These are phyloP conservation scores for Mus caroli DNA, from an alignment of 2,797 vertebrate species.

Conservation along the genomic window DNA sequence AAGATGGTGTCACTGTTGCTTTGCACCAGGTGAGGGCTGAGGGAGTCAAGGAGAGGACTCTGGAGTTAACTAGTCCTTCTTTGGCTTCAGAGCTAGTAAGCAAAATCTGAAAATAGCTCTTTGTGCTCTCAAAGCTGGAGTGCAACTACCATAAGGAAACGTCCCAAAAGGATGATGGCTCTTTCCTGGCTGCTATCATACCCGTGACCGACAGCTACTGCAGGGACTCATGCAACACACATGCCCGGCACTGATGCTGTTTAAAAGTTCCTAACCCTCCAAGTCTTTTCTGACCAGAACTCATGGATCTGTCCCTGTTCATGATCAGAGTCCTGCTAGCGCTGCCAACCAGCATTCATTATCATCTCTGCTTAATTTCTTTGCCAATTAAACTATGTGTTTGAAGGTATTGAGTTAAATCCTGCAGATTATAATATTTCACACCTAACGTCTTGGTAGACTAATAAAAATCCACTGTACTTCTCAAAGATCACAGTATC, in stretches of 20 bases:
- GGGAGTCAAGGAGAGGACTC: no score
- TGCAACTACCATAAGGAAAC: accelerated
- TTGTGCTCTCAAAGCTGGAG: background rate
- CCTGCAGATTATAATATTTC: background rate
- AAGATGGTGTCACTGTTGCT: background rate
- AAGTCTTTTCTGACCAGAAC: background rate
- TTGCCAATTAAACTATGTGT: conserved; percentile 14
- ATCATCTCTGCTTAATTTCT: background rate
- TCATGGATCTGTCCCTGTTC: background rate
- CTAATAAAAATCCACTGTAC: background rate
- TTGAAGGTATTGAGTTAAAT: background rate
- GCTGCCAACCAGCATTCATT: background rate
- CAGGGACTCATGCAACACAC: accelerated
- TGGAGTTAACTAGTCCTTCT: background rate
- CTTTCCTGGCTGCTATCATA: background rate
- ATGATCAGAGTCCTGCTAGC: background rate
- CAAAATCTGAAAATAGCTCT: background rate
- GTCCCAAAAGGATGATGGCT: accelerated
- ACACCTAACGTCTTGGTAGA: background rate
- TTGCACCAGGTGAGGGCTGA: background rate
- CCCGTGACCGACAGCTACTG: background rate
- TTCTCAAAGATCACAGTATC: background rate
- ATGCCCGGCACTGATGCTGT: background rate
- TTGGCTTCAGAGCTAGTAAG: background rate
- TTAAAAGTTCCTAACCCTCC: background rate